Evolutionary conservation across 1,140 invertebrate species (phyloP).

Genomic region (Hylaeus volcanicus): DNA sequence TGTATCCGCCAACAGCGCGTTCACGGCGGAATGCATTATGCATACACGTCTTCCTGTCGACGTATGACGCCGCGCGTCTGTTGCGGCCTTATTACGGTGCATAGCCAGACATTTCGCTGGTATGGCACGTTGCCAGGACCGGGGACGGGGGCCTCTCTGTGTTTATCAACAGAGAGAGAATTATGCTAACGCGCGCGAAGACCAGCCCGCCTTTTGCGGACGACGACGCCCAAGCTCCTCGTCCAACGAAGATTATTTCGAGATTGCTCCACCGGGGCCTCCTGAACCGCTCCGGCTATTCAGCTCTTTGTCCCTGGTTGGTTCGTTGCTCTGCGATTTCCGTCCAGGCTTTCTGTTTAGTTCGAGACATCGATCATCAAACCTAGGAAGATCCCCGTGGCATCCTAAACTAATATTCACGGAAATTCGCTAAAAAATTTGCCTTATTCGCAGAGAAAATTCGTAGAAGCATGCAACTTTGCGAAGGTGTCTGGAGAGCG

Average conservation of each 20-base stretch:
- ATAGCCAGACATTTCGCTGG: slow-evolving; percentile 33
- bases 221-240: not conserved
- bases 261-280: not conserved
- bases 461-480: too few species aligned
- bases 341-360: too few species aligned
- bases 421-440: too few species aligned
- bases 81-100: slow-evolving; percentile 29
- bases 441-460: not conserved
- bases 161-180: slow-evolving; percentile 53
- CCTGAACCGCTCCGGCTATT: not conserved
- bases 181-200: slow-evolving; percentile 52
- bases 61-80: slow-evolving; percentile 24
- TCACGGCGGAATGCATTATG: slow-evolving; percentile 3
- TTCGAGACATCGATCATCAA: too few species aligned
- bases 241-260: slow-evolving; percentile 13
- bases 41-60: slow-evolving; percentile 9
- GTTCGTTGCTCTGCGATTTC: too few species aligned
- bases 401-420: too few species aligned
- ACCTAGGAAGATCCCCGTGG: too few species aligned
- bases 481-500: not conserved
- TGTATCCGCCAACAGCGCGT: not conserved
- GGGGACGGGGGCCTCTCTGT: not conserved
- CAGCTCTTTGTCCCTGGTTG: not conserved
- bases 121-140: slow-evolving; percentile 46
- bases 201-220: slow-evolving; percentile 11